These are phyloP conservation scores for Euborellia annulipes DNA, from an alignment of 1,140 invertebrate genomes.

Conservation along the genomic window DNA sequence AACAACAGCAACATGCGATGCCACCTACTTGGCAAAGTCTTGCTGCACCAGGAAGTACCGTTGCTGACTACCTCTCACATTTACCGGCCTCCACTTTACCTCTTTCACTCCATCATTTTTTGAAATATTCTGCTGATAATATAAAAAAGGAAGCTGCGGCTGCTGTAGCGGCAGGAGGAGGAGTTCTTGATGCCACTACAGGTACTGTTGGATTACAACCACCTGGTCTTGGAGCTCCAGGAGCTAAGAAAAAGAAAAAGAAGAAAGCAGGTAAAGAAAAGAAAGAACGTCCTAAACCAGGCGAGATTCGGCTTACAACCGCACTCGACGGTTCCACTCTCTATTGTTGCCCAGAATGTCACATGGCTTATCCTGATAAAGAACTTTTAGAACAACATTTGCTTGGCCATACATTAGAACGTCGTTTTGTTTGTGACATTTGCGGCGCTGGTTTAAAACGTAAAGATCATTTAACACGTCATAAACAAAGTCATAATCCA, in stretches of 20 bases:
- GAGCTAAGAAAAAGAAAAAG: constrained; percentile 64
- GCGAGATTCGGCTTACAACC: constrained; percentile 63
- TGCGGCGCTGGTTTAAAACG: constrained; percentile 69
- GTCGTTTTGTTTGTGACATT: constrained; percentile 68
- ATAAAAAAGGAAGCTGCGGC: constrained; percentile 47
- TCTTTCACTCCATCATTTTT: constrained; percentile 62
- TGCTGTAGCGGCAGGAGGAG: constrained; percentile 4
- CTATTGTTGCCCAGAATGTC: constrained; percentile 72
- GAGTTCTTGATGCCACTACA: constrained; percentile 34
- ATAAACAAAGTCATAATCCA: constrained; percentile 67
- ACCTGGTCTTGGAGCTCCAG: constrained; percentile 23
- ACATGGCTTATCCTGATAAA: constrained; percentile 70
- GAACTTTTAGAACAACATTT: constrained; percentile 65
- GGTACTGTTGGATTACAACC: constrained; percentile 12
- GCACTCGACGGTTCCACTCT: constrained; percentile 65
- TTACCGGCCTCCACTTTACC: constrained; percentile 55
- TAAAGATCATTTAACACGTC: constrained; percentile 63
- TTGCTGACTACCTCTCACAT: constrained; percentile 66
- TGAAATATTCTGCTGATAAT: constrained; percentile 64
- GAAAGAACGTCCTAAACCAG: constrained; percentile 62
- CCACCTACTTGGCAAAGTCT: constrained; percentile 54
- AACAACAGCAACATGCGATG: constrained; percentile 29
- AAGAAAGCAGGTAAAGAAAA: constrained; percentile 64
- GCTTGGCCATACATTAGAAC: constrained; percentile 61
- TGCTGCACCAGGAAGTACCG: constrained; percentile 51